Evolutionary conservation across 2,888 invertebrate genomes (phyloP).

Genomic region (Dioctria rufipes): DNA sequence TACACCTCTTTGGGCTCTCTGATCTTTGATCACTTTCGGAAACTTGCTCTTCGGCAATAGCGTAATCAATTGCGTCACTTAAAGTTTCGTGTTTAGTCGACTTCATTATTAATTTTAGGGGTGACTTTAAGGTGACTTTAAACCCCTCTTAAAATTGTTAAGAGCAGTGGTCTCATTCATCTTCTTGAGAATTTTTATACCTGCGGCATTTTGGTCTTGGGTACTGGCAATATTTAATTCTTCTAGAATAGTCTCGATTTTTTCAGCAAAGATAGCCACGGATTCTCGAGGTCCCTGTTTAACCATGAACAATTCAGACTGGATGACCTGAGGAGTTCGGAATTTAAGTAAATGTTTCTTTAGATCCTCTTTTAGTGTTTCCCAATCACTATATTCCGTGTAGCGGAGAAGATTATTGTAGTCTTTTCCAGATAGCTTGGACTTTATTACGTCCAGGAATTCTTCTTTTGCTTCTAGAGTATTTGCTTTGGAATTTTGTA

Average conservation of each 20-base stretch:
- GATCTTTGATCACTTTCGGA: too few species aligned
- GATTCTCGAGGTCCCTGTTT: background rate
- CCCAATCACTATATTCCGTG: background rate
- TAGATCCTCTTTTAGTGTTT: background rate
- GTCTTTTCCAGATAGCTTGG: background rate
- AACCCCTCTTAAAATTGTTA: constrained; percentile 10
- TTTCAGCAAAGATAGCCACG: background rate
- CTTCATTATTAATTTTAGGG: background rate
- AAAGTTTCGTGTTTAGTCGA: too few species aligned
- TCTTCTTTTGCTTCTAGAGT: too few species aligned
- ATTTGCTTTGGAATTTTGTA: too few species aligned
- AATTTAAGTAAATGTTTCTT: constrained; percentile 28
- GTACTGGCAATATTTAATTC: constrained; percentile 23
- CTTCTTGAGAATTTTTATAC: too few species aligned
- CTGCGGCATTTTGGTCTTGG: background rate
- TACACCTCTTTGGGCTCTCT: too few species aligned
- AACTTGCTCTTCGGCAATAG: too few species aligned
- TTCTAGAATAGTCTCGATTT: background rate
- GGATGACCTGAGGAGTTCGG: background rate
- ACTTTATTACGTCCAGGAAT: too few species aligned
- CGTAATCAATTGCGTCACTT: too few species aligned
- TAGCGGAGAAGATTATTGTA: background rate
- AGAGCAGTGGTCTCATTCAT: too few species aligned
- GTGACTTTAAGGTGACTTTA: constrained; percentile 9
- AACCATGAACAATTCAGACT: background rate